Base-by-base conservation (phyloP, 2,888 invertebrate genomes). In the Theodoxus fluviatilis region DNA sequence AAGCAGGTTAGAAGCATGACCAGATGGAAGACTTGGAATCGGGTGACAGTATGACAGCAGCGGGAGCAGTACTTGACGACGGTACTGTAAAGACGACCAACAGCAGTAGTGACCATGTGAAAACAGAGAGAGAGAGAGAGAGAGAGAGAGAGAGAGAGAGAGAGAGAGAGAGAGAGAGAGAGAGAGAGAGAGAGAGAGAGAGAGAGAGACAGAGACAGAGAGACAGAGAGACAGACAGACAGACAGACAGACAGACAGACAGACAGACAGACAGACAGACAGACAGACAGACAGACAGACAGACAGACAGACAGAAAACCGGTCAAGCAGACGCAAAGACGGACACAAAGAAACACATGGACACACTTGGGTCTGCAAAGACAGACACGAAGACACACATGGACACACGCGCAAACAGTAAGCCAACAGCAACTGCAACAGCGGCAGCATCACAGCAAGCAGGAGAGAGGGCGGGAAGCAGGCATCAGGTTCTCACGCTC, bases 151-250 rank as follows among this genome's bases (percentile, higher is more conserved):
- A 59, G 31, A 59, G 57, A 35, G 28, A 3, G 12, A 61, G 15
- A 1, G 35, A 61, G 28, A 61, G 35, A 59, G 25, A 4, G 33
- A 59, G 7, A 31, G 3, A 35, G 15, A 61, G 28, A 35, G 35
- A 63, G 57, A n/a, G 57, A n/a, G 57, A n/a, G 6, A 57, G 57
- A 25, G 57, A 25, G 57, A 57, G 6, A 22, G 57, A 57, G 57
- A 57, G 25, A 57, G 57, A 57, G 28, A 57, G 25, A 25, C 2
- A 25, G 57, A 57, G 25, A 25, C 25, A 9, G 52, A 52, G n/a
- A 9, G 52, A 52, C 25, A 22, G 9, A 9, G 18, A 18, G 4
- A 22, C 52, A 18, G 9, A 22, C 52, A 52, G 25, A 3, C n/a
- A 52, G 52, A 52, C 18, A 52, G n/a, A 52, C 18, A 37, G 35